Evolutionary conservation across 1,140 invertebrate genomes (phyloP).

Genomic region (Brachionus rotundiformis): DNA sequence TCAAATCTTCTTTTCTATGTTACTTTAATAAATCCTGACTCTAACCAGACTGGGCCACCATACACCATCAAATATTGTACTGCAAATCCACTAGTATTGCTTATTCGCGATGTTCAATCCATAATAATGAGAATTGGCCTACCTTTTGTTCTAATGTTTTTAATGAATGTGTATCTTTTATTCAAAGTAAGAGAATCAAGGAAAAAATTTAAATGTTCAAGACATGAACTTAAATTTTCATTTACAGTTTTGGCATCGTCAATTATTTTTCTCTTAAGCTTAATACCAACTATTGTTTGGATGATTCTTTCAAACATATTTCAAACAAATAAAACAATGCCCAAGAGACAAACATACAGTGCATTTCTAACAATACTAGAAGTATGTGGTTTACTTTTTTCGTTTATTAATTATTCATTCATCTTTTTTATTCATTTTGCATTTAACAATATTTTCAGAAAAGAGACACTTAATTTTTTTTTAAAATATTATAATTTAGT

Average conservation of each 20-base stretch:
- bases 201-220: background rate
- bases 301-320: background rate
- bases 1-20: background rate
- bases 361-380: background rate
- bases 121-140: background rate
- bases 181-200: background rate
- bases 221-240: background rate
- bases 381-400: background rate
- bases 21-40: background rate
- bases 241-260: background rate
- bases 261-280: background rate
- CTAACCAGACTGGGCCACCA: background rate
- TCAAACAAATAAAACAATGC: background rate
- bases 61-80: background rate
- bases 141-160: background rate
- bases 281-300: background rate
- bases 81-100: background rate
- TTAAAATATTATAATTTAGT: too few relatives aligned
- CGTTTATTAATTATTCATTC: background rate
- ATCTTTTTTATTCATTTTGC: background rate
- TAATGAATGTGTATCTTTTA: background rate
- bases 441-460: background rate
- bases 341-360: background rate
- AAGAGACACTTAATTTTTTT: background rate
- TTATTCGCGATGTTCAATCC: background rate